Conservation (phyloP, 2,888 invertebrate species). For the Cremastobaeus sp. region DNA sequence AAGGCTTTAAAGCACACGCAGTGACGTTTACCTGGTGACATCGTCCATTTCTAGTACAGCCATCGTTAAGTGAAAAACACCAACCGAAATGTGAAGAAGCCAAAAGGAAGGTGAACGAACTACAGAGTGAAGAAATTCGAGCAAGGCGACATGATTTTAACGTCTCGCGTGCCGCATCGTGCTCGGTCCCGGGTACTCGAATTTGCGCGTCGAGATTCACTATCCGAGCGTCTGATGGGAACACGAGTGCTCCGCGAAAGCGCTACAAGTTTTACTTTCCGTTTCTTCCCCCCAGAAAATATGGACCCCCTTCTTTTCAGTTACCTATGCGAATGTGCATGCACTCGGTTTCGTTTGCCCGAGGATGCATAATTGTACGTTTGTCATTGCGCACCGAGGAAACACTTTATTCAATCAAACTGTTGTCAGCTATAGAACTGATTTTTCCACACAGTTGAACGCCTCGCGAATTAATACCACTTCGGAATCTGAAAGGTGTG, state of each 20-base stretch:
- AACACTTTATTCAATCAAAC: conserved; percentile 3
- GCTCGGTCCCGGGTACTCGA: conserved; percentile 20
- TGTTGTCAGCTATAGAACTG: no score
- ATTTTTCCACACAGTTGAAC: no score
- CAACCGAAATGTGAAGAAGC: no score
- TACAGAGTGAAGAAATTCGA: not conserved
- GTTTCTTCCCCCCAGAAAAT: conserved; percentile 58
- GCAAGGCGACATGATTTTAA: conserved; percentile 13
- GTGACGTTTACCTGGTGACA: conserved; percentile 45
- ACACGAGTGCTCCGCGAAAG: conserved; percentile 61
- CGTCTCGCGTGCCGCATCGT: conserved; percentile 8
- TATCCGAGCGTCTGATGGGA: conserved; percentile 24
- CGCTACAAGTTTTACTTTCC: conserved; percentile 66
- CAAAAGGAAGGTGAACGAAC: not conserved
- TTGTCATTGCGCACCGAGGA: conserved; percentile 25
- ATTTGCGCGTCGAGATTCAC: conserved; percentile 41
- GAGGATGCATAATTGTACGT: conserved; percentile 37
- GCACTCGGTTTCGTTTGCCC: conserved; percentile 23
- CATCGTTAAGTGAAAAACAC: conserved; percentile 19
- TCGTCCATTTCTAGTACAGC: conserved; percentile 26
- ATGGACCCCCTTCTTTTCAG: not conserved
- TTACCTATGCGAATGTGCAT: conserved; percentile 36
- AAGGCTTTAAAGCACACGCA: no score
- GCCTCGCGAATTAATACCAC: no score
- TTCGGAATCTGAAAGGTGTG: no score